Percentiles rank a stretch among this genome's conserved stretches.
phyloP scores from a whole-genome alignment of 92 coral and sea anemone species.

The Heliopora coerulea region DNA sequence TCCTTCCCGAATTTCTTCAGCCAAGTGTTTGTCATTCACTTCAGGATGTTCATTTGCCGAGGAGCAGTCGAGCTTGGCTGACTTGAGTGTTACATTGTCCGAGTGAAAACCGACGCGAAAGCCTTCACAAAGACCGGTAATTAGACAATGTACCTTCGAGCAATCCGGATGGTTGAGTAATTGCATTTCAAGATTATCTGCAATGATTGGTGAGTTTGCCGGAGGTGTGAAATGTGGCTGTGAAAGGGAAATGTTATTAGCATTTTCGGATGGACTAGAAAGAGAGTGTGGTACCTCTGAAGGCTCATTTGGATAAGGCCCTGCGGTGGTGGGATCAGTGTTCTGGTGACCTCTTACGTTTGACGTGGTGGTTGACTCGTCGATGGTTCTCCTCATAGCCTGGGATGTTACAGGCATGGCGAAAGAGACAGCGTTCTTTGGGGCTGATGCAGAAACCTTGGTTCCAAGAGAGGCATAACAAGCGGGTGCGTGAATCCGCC shows the following conservation, averaged over 20 bases:
- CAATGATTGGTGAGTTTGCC: not conserved
- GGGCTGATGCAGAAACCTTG: slow-evolving; percentile 11
- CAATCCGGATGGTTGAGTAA: not conserved
- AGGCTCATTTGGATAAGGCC: not conserved
- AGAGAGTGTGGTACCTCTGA: too few relatives aligned
- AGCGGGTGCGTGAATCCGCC: not conserved
- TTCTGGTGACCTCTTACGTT: not conserved
- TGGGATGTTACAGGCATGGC: slow-evolving; percentile 10
- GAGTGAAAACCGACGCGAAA: slow-evolving; percentile 12
- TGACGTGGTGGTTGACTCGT: not conserved
- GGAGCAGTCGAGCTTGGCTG: too few relatives aligned
- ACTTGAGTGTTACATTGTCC: not conserved
- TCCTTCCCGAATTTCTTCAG: too few relatives aligned
- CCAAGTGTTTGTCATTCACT: too few relatives aligned
- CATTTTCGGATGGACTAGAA: not conserved
- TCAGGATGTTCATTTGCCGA: too few relatives aligned
- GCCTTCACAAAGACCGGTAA: not conserved
- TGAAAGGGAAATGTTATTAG: not conserved
- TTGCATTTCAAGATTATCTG: not conserved
- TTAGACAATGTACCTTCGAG: slow-evolving; percentile 1
- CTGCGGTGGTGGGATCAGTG: not conserved
- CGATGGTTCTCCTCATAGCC: not conserved
- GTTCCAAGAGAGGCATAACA: slow-evolving; percentile 11
- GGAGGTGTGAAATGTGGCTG: not conserved
- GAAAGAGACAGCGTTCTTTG: not conserved